Conservation (phyloP, 2,888 invertebrate species). For the Sphaerophoria rueppellii region DNA sequence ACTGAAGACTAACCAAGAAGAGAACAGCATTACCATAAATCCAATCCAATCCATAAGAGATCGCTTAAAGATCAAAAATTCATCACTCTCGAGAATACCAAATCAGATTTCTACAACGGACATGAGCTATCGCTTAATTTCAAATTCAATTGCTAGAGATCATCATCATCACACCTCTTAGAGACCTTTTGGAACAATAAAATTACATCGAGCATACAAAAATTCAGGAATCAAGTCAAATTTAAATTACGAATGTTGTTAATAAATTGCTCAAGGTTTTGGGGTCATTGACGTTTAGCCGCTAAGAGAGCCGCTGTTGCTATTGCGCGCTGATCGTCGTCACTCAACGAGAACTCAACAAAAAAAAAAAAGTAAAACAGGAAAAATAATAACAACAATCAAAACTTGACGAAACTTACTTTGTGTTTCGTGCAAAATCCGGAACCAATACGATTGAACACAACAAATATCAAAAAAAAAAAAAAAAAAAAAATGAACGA, state of each 20-base stretch:
- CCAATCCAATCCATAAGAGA: no score
- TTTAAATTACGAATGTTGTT: slow-evolving; percentile 50
- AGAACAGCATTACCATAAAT: neutral
- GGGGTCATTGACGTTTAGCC: slow-evolving; percentile 71
- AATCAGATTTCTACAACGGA: no score
- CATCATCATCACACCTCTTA: neutral
- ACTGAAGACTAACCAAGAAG: neutral
- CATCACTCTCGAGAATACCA: no score
- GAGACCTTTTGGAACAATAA: slow-evolving; percentile 27
- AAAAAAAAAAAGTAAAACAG: slow-evolving; percentile 27
- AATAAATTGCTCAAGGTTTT: slow-evolving; percentile 69
- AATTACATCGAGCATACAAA: slow-evolving; percentile 38
- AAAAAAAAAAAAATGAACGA: neutral
- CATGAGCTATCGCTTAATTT: no score
- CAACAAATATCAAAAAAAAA: slow-evolving; percentile 12
- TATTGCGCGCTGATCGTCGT: slow-evolving; percentile 25
- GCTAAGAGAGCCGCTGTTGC: slow-evolving; percentile 45
- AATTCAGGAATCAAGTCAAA: slow-evolving; percentile 31
- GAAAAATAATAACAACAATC: slow-evolving; percentile 40
- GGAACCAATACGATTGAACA: slow-evolving; percentile 66
- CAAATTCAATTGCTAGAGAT: neutral
- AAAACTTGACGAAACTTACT: slow-evolving; percentile 9
- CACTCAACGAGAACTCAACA: slow-evolving; percentile 24
- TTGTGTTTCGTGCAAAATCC: slow-evolving; percentile 34
- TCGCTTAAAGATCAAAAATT: no score